Evolutionary conservation across 2,888 invertebrate genomes (phyloP).

Genomic region (Hydriomena furcata): DNA sequence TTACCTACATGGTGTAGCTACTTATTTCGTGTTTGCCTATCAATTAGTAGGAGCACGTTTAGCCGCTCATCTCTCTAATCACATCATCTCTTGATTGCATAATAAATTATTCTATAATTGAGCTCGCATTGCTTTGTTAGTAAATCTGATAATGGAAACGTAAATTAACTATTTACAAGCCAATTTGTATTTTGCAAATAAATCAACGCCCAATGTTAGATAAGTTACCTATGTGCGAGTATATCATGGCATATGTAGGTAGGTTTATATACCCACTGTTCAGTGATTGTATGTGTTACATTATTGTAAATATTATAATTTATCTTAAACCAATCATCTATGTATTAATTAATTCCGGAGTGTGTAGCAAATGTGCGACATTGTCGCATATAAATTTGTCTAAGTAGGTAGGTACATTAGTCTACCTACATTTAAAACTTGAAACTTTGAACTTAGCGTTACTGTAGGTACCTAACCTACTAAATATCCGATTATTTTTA

Average conservation of each 20-base stretch:
- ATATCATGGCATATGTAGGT: too few relatives aligned
- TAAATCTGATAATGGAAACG: constrained; percentile 30
- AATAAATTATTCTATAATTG: constrained; percentile 31
- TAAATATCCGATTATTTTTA: too few relatives aligned
- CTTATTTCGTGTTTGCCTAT: constrained; percentile 1
- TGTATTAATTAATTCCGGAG: constrained; percentile 56
- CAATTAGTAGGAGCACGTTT: constrained; percentile 5
- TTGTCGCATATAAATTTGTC: too few relatives aligned
- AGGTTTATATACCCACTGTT: constrained; percentile 25
- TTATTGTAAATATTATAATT: too few relatives aligned
- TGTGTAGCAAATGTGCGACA: too few relatives aligned
- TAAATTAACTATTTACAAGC: constrained; percentile 33
- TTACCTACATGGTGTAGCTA: too few relatives aligned
- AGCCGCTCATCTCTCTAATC: constrained; percentile 16
- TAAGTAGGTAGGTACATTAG: not conserved
- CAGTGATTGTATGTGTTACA: too few relatives aligned
- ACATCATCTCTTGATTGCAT: constrained; percentile 27
- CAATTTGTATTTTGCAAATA: constrained; percentile 32
- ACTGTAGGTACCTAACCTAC: not conserved
- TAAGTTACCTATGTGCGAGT: constrained; percentile 4
- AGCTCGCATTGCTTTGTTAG: constrained; percentile 25
- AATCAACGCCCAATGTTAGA: constrained; percentile 18
- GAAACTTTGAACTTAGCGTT: too few relatives aligned
- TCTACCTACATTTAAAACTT: too few relatives aligned
- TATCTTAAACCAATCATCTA: constrained; percentile 61